phyloP scores from a whole-genome alignment of 2,113 vertebrate species.

The Hippocampus barbouri region DNA sequence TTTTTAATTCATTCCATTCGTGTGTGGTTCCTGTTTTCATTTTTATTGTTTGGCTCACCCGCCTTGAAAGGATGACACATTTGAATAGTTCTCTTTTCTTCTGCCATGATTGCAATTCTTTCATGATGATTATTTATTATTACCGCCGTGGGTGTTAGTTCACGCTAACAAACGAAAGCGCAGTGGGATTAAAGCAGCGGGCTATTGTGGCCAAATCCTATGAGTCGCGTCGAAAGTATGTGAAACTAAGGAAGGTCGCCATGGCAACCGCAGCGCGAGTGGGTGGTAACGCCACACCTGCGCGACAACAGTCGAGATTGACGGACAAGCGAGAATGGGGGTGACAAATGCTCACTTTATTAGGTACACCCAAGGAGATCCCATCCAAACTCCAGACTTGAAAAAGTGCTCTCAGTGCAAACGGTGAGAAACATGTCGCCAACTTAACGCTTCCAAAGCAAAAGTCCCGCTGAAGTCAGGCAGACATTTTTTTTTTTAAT shows the following conservation, averaged over 20 bases:
- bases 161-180: neutral
- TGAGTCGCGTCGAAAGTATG: neutral
- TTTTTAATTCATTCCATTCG: neutral
- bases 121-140: neutral
- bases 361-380: neutral
- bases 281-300: neutral
- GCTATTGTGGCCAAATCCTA: neutral
- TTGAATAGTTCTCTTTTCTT: neutral
- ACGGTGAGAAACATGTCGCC: neutral
- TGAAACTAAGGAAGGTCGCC: neutral
- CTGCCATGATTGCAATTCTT: neutral
- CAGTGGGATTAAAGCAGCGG: neutral
- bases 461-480: no score
- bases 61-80: neutral
- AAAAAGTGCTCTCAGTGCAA: neutral
- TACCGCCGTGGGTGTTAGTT: neutral
- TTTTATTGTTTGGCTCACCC: neutral
- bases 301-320: neutral
- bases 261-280: neutral
- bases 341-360: neutral
- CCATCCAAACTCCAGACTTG: neutral
- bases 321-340: neutral
- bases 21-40: neutral
- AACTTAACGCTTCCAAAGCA: no score
- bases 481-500: neutral